Percentiles rank a stretch among this genome's conserved stretches.
Evolutionary conservation across 2,797 vertebrate species (phyloP).

Genomic region (Mycteria americana): DNA sequence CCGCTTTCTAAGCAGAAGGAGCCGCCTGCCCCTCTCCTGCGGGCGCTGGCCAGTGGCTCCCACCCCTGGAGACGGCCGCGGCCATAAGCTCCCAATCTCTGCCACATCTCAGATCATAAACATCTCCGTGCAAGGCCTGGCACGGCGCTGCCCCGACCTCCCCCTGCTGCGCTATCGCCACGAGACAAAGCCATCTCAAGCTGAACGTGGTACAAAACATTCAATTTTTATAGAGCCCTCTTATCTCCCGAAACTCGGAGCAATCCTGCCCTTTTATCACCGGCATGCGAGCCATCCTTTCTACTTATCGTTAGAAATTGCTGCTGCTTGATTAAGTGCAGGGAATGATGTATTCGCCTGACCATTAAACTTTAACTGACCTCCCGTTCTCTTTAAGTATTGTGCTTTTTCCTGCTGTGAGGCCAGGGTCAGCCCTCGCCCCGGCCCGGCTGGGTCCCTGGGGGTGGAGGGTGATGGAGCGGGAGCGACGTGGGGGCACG

Average conservation of each 20-base stretch:
- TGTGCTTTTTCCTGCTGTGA: not conserved
- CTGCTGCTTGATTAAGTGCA: slow-evolving; percentile 29
- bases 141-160: not conserved
- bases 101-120: not conserved
- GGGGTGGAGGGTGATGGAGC: not conserved
- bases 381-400: not conserved
- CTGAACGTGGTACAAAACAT: not conserved
- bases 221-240: not conserved
- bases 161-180: not conserved
- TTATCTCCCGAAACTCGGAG: slow-evolving; percentile 11
- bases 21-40: not conserved
- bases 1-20: not conserved
- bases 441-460: not conserved
- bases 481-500: not conserved
- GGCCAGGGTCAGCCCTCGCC: not conserved
- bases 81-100: not conserved
- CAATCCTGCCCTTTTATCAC: slow-evolving; percentile 10
- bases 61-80: not conserved
- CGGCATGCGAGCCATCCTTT: not conserved
- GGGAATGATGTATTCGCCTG: not conserved
- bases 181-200: not conserved
- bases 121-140: not conserved
- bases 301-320: not conserved
- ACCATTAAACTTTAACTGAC: slow-evolving; percentile 49
- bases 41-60: not conserved